Base-by-base conservation (phyloP, 2,888 invertebrate species). In the Cantharis rufa region DNA sequence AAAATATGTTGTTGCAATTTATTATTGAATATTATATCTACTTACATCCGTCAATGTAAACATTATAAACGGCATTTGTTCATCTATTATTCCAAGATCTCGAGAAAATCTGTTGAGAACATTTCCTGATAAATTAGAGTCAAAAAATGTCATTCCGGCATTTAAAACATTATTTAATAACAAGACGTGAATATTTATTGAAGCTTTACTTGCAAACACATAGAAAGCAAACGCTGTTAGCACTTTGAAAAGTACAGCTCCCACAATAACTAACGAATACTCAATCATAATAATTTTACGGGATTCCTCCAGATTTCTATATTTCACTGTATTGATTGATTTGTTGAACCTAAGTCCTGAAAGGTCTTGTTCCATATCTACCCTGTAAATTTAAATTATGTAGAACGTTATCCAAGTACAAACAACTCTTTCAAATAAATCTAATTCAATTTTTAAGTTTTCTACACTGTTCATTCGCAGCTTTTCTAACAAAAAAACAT, bases 131-230 rank as follows among this genome's bases (percentile, higher is more conserved):
- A 64, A 72, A 63, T 48, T 78, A 77, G 75, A 80, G 80, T 87
- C 84, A 71, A 90, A 81, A 61, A 87, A 77, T 10, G 87, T 86
- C 62, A 87, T 84, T 69, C 86, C 83, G 70, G 86, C 73, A 10
- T 88, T 82, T 84, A 91, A 87, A 24, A 66, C 24, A 3, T n/a
- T 66, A 1, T 66, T 24, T 24, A 66, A 5, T 13, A 66, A 13
- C 9, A 24, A 9, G 21, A 21, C 13, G 13, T 66, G 64, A n/a
- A 66, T 24, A 11, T 66, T 66, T 24, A n/a, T 13, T n/a, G 64
- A 66, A 21, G 24, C 24, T 66, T 66, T 66, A n/a, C 21, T 66
- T n/a, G n/a, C 18, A 10, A 21, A 66, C 10, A 66, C 10, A 24
- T n/a, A 24, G 18, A 66, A 21, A n/a, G 64, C 18, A 15, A 66